phyloP scores from a whole-genome alignment of 2,888 invertebrate species.

The Clepsis dumicolana region DNA sequence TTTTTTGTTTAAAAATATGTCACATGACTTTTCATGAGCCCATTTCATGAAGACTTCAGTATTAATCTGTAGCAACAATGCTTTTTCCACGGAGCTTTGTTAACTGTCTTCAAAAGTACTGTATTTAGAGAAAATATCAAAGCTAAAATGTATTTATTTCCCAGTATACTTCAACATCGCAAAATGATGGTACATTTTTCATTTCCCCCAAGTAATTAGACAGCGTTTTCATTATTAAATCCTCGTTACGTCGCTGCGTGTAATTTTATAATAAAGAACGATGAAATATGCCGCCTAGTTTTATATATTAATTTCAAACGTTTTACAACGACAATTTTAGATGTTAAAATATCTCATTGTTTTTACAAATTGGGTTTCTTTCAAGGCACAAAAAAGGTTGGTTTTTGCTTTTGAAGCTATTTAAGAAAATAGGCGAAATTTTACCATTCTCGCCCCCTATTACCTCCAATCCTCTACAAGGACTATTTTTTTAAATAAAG shows the following conservation, averaged over 20 bases:
- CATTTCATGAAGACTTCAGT: too few species aligned
- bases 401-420: too few species aligned
- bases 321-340: slow-evolving; percentile 4
- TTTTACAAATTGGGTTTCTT: not conserved
- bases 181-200: not conserved
- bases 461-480: too few species aligned
- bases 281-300: not conserved
- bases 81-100: too few species aligned
- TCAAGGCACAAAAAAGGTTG: too few species aligned
- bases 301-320: slow-evolving; percentile 7
- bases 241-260: slow-evolving; percentile 11
- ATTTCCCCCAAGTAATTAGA: slow-evolving; percentile 4
- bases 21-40: too few species aligned
- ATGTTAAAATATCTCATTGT: not conserved
- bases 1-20: too few species aligned
- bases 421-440: too few species aligned
- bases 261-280: slow-evolving; percentile 7
- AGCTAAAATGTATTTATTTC: not conserved
- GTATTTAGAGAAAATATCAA: not conserved
- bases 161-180: not conserved
- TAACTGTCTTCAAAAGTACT: too few species aligned
- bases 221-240: slow-evolving; percentile 18
- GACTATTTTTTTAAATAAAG: too few species aligned
- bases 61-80: too few species aligned
- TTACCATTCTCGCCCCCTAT: too few species aligned